Conservation (phyloP, 2,797 vertebrate species). For the Onychomys torridus region DNA sequence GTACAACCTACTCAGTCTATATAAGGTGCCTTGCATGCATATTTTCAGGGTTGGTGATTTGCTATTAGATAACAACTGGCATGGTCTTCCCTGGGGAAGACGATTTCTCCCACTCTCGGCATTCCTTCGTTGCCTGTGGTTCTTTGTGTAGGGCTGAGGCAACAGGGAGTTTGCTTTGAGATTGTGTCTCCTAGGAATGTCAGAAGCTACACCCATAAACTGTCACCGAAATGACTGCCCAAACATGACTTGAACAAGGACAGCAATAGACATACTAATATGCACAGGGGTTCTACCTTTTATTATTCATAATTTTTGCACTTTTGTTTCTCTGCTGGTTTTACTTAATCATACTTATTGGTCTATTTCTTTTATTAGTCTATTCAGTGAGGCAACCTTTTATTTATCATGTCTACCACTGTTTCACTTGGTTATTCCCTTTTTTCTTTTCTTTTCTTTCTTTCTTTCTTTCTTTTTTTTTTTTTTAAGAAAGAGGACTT, state of each 20-base stretch:
- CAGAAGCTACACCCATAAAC: neutral
- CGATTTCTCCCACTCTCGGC: neutral
- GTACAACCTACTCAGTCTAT: neutral
- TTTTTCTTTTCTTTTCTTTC: no score
- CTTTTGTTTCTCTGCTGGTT: neutral
- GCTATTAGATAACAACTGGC: neutral
- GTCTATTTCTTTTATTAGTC: conserved; percentile 3
- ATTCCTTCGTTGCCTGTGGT: neutral
- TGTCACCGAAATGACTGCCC: neutral
- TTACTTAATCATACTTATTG: conserved; percentile 3
- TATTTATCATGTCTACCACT: conserved; percentile 20
- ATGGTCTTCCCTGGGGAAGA: neutral
- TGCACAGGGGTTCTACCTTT: neutral
- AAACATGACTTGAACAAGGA: neutral
- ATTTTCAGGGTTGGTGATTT: neutral
- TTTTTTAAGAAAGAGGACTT: neutral
- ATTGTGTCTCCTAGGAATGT: neutral
- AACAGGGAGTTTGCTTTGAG: neutral
- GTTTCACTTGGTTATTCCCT: conserved; percentile 2
- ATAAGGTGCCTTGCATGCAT: neutral
- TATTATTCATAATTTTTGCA: conserved; percentile 31
- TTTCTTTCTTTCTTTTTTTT: no score
- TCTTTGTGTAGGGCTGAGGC: neutral
- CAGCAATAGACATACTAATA: neutral
- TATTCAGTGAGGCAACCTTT: conserved; percentile 35